Conservation (phyloP, 2,113 vertebrate species). For the Percopsis transmontana region DNA sequence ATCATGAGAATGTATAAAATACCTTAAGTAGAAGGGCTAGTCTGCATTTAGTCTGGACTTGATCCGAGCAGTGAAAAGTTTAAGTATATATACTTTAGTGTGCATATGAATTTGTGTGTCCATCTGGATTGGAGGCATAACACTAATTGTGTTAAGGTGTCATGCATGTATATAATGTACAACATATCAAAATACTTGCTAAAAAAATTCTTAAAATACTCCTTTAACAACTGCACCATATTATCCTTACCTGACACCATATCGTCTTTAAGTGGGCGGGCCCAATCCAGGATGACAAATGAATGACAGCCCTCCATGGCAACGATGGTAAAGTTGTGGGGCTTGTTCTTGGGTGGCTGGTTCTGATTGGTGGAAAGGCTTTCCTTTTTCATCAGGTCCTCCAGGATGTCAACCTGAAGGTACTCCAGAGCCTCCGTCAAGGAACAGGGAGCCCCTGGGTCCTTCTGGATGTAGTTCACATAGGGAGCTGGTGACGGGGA, state of each 20-base stretch:
- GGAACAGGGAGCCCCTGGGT: slow-evolving; percentile 89
- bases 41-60: too few relatives aligned
- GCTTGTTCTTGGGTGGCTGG: slow-evolving; percentile 81
- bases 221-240: background rate
- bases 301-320: slow-evolving; percentile 98
- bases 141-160: too few relatives aligned
- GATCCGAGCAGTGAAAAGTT: too few relatives aligned
- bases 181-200: too few relatives aligned
- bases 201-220: background rate
- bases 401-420: slow-evolving; percentile 91
- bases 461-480: slow-evolving; percentile 93
- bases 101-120: too few relatives aligned
- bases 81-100: too few relatives aligned
- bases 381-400: slow-evolving; percentile 86
- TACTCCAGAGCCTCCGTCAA: slow-evolving; percentile 95
- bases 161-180: too few relatives aligned
- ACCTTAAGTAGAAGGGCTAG: too few relatives aligned
- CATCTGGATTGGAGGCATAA: too few relatives aligned
- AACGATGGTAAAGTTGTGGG: slow-evolving; percentile 92
- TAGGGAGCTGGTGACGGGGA: slow-evolving; percentile 84
- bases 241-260: slow-evolving; percentile 88
- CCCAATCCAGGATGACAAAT: slow-evolving; percentile 97
- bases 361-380: slow-evolving; percentile 61
- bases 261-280: slow-evolving; percentile 84
- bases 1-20: too few relatives aligned